Evolutionary conservation across 2,113 vertebrate species (phyloP), one percentile per base, ranked within the genome.

Genomic region (Spilogale gracilis): DNA sequence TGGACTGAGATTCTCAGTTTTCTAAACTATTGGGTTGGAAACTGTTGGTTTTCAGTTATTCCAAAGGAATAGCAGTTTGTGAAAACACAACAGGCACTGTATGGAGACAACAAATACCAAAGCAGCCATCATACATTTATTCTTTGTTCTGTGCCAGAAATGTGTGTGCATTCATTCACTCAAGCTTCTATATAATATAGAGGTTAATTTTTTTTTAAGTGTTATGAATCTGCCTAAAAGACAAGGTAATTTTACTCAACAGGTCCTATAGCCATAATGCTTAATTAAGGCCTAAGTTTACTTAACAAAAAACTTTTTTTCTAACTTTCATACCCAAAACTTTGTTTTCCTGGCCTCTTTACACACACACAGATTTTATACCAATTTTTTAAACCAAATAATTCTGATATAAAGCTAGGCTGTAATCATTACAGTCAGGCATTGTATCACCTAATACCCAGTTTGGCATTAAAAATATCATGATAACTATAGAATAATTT

Each of bases 341-440:
- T 56, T 87, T 96, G 43, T 84, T 95, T 91, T 67, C 25, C 43
- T 48, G 74, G 38, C 2, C 7, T 48, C 43, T 93, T 69, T 50
- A 73, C 20, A 56, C 54, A 56, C 14, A 56, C 16, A 18, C 3
- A 23, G 60, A 54, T 43, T 54, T 27, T 48, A 48, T 74, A 50
- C 21, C 10, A 60, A 61, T 65, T 63, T 92, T 83, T 92, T 58
- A 88, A 94, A 95, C 32, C n/a, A 94, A 65, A 91, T 13, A 32
- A 65, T 73, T 56, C 9, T 60, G 13, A 91, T 60, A 27, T 50
- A 92, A 74, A 94, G 50, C 14, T 85, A 85, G 27, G 9, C 11
- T 79, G 1, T 79, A 79, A 63, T 89, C 60, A 92, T 52, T 54
- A 82, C 30, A 84, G 54, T 71, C n/a, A 84, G n/a, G 14, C 23